Percentiles rank a stretch among this genome's conserved stretches.
phyloP scores from a whole-genome alignment of 2,797 vertebrate species.

The Gallinago stenura region DNA sequence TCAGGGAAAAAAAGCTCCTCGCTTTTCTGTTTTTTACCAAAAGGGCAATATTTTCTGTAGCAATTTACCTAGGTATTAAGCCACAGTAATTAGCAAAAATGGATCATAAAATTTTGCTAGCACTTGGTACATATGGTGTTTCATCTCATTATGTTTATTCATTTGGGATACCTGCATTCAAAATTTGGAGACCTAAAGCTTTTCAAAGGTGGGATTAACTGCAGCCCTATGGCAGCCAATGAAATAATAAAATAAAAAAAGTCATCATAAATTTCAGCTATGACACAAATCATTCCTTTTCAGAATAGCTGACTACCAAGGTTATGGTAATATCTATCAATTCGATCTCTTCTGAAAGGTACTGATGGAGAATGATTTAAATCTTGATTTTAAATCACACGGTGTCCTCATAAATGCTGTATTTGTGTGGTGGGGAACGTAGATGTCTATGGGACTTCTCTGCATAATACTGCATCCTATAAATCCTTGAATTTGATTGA shows the following conservation, averaged over 20 bases:
- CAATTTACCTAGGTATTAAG: neutral
- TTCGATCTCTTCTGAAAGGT: neutral
- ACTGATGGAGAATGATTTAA: neutral
- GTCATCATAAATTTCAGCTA: neutral
- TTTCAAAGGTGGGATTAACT: neutral
- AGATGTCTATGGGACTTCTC: neutral
- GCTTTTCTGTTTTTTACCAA: neutral
- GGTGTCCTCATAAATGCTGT: neutral
- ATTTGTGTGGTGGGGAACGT: neutral
- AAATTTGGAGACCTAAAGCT: neutral
- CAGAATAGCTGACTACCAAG: slow-evolving; percentile 3
- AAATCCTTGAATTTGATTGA: neutral
- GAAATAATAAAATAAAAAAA: neutral
- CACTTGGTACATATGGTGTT: neutral
- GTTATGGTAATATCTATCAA: slow-evolving; percentile 7
- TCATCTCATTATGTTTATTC: neutral
- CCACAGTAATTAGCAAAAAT: neutral
- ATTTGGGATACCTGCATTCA: neutral
- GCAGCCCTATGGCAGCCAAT: neutral
- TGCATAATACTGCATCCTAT: neutral
- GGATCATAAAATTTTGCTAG: neutral
- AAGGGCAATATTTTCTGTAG: neutral
- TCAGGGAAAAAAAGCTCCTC: fast-evolving
- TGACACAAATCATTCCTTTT: neutral
- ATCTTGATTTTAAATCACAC: slow-evolving; percentile 26